Percentiles rank a stretch among this genome's conserved stretches.
Evolutionary conservation across 64 coral and sea anemone genomes (phyloP).

Genomic region (Stylophora pistillata): DNA sequence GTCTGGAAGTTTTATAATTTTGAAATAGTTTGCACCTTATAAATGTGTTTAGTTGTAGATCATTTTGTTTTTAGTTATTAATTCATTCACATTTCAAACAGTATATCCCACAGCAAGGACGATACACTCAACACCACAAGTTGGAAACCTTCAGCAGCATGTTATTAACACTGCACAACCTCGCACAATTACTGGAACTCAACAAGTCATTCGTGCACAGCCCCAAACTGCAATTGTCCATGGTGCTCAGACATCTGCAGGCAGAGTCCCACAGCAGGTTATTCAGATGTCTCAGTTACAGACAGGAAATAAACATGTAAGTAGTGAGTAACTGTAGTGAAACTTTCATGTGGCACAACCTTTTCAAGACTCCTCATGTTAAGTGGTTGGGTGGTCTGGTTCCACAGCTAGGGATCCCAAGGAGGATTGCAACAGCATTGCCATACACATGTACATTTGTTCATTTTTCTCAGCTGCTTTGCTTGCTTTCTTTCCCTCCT

Average conservation of each 20-base stretch:
- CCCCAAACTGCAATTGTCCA: background rate
- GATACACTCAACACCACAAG: constrained; percentile 72
- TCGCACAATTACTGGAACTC: constrained; percentile 44
- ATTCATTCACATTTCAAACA: constrained; percentile 2
- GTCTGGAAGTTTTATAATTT: too few species aligned
- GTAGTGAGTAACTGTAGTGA: background rate
- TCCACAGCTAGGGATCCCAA: too few species aligned
- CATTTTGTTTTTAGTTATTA: background rate
- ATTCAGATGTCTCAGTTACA: constrained; percentile 1
- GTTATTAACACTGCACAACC: constrained; percentile 7
- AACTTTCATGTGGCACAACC: too few species aligned
- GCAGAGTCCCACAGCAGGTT: background rate
- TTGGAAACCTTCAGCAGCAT: constrained; percentile 58
- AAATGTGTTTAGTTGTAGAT: too few species aligned
- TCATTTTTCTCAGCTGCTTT: too few species aligned
- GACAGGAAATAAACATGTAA: background rate
- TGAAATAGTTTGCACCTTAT: too few species aligned
- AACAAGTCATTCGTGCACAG: constrained; percentile 28
- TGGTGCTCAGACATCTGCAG: background rate
- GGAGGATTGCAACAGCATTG: too few species aligned
- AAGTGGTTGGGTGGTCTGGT: too few species aligned
- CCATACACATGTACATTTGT: too few species aligned
- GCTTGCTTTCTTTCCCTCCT: too few species aligned
- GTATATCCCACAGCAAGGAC: constrained; percentile 81
- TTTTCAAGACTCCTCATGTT: too few species aligned